Conservation (phyloP, 2,888 invertebrate species). For the Epinotia nisella region DNA sequence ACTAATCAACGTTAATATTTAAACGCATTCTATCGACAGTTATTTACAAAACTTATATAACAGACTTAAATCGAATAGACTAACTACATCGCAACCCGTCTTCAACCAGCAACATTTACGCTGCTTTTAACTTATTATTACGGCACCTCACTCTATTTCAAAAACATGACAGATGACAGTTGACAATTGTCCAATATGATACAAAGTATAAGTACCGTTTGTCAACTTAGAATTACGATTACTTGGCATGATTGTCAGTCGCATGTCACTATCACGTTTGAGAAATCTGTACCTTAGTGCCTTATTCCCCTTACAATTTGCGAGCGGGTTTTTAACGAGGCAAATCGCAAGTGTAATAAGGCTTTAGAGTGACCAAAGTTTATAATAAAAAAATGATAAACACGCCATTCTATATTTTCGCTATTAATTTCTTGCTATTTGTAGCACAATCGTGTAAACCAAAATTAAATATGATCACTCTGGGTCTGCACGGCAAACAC, state of each 20-base stretch:
- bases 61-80: neutral
- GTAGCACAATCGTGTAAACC: neutral
- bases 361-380: neutral
- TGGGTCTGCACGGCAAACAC: neutral
- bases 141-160: neutral
- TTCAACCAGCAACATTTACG: neutral
- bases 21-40: constrained; percentile 2
- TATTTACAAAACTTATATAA: constrained; percentile 27
- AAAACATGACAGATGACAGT: neutral
- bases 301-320: neutral
- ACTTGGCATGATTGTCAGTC: neutral
- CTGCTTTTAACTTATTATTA: neutral
- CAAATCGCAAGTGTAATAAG: neutral
- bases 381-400: neutral
- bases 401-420: neutral
- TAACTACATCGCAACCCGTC: constrained; percentile 16
- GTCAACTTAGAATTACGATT: neutral
- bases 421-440: no score
- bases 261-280: neutral
- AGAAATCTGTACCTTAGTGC: constrained; percentile 1
- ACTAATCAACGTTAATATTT: constrained; percentile 15
- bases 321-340: neutral
- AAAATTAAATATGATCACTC: neutral
- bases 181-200: neutral
- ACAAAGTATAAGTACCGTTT: neutral